Conservation (phyloP, 1,140 invertebrate species). For the Neelides sp. region DNA sequence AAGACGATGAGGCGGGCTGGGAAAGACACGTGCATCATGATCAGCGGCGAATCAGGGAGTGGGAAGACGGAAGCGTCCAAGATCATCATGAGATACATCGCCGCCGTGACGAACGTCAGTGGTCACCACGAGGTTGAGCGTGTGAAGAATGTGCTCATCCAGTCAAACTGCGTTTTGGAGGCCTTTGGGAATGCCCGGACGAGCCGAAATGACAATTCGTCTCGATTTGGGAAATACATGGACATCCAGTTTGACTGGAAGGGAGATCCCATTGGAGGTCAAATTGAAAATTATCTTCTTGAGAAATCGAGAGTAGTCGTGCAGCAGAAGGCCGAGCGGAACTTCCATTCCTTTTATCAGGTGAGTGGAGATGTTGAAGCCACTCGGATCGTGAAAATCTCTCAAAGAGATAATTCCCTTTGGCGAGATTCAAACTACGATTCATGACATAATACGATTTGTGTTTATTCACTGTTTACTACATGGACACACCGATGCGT, state of each 20-base stretch:
- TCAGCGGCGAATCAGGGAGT: constrained; percentile 87
- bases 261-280: constrained; percentile 89
- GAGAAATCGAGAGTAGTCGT: constrained; percentile 91
- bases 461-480: too few species aligned
- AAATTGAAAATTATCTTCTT: constrained; percentile 90
- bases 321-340: constrained; percentile 84
- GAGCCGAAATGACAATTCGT: constrained; percentile 93
- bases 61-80: constrained; percentile 97
- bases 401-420: too few species aligned
- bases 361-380: too few species aligned
- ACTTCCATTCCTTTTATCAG: constrained; percentile 97
- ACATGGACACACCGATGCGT: too few species aligned
- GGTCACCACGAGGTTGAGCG: constrained; percentile 91
- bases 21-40: constrained; percentile 88
- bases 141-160: constrained; percentile 91
- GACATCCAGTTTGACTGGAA: constrained; percentile 99
- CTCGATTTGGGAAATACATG: constrained; percentile 97
- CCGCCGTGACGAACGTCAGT: constrained; percentile 84
- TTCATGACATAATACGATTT: too few species aligned
- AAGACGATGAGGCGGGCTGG: constrained; percentile 76
- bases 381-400: too few species aligned
- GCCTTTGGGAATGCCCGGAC: constrained; percentile 97
- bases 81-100: constrained; percentile 98
- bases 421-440: too few species aligned
- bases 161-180: constrained; percentile 90